Base-by-base conservation (phyloP, 2,113 vertebrate genomes). In the Pteropus alecto region DNA sequence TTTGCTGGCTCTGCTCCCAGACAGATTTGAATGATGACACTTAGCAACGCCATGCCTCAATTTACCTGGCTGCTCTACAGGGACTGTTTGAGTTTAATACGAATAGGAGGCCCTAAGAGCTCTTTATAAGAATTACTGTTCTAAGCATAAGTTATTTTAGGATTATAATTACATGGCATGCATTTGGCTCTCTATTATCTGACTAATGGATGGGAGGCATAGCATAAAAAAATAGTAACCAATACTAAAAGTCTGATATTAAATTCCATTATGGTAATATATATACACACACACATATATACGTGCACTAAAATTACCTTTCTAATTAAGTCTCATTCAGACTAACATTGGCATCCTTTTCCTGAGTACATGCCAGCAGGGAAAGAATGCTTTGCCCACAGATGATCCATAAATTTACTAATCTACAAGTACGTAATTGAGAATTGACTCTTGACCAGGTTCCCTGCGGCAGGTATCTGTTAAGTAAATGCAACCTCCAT, bases 321-420 rank as follows among this genome's bases (percentile, higher is more conserved):
- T 67, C 92, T 94, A 96, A 93, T 95, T 91, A 71, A 16, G 46
- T 87, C 90, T 77, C 54, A 68, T 94, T 93, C 79, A 63, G 48
- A 82, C 0, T 4, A 26, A 67, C 43, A 18, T 18, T 83, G 70
- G 77, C 77, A 85, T 86, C 63, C 30, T 65, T 30, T 74, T 93
- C 91, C 82, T 58, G 58, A 46, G 35, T 24, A 5, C 1, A 0
- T 0, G 2, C 22, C 33, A 33, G 35, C 41, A 33, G 43, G 38
- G 77, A 51, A 77, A 38, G 28, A 56, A 63, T 1, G 38, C n/a
- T 61, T 83, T 68, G 8, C 35, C 18, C 58, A 22, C 1, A 35
- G 38, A 11, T 28, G 15, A 82, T 28, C 38, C 14, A 21, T 5
- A 4, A 58, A 73, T 35, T n/a, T 48, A 11, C 46, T 38, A 3